These are phyloP conservation scores for Drosophila algonquin DNA, from an alignment of 2,888 invertebrate species.

Conservation along the genomic window DNA sequence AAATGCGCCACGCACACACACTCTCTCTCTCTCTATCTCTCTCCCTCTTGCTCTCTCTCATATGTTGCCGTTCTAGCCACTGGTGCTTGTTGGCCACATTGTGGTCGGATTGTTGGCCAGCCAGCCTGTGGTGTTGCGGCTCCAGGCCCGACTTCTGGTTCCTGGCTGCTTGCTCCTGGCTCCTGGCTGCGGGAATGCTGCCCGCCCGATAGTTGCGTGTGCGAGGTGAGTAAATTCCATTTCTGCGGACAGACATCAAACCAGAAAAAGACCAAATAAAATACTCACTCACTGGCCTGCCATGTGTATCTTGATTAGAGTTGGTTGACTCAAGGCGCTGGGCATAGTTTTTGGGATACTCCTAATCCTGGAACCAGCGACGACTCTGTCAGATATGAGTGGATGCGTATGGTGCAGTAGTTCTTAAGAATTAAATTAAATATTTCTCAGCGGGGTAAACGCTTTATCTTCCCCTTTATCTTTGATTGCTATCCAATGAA, in stretches of 20 bases:
- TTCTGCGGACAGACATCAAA: constrained; percentile 19
- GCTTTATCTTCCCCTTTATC: neutral
- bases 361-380: too few relatives aligned
- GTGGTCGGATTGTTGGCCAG: constrained; percentile 58
- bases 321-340: constrained; percentile 29
- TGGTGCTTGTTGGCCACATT: constrained; percentile 30
- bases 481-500: constrained; percentile 33
- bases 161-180: neutral
- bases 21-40: constrained; percentile 17
- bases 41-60: constrained; percentile 25
- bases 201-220: constrained; percentile 54
- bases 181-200: constrained; percentile 17
- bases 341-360: neutral
- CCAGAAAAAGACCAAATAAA: constrained; percentile 21
- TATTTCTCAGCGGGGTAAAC: constrained; percentile 6
- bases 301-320: constrained; percentile 32
- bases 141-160: neutral
- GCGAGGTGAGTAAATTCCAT: constrained; percentile 61
- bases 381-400: too few relatives aligned
- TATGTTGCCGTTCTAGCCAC: constrained; percentile 41
- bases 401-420: too few relatives aligned
- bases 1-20: constrained; percentile 32
- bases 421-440: too few relatives aligned
- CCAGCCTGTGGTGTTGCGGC: constrained; percentile 36
- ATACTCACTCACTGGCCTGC: constrained; percentile 26